phyloP scores from a whole-genome alignment of 2,113 vertebrate species.

The Callionymus lyra region DNA sequence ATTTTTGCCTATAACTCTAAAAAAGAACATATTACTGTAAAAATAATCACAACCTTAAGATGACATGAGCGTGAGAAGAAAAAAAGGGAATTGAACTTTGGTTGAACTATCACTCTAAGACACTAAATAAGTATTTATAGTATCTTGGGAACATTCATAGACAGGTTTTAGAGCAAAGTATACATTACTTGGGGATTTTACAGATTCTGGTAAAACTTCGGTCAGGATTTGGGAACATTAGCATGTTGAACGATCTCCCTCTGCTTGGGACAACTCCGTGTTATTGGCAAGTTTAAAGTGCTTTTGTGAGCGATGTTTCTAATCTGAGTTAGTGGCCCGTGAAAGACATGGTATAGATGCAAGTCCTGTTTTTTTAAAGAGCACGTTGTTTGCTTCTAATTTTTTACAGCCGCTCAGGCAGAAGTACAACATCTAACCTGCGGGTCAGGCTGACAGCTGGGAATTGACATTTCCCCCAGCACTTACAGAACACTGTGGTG shows the following conservation, averaged over 20 bases:
- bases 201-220: too few species aligned
- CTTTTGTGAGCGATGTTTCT: constrained; percentile 57
- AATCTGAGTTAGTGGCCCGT: constrained; percentile 66
- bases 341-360: constrained; percentile 45
- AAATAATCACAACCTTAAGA: too few species aligned
- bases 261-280: constrained; percentile 41
- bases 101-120: too few species aligned
- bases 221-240: too few species aligned
- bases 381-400: constrained; percentile 62
- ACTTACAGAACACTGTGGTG: constrained; percentile 28
- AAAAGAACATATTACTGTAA: too few species aligned
- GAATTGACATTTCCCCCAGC: constrained; percentile 45
- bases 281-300: constrained; percentile 51
- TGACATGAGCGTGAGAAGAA: too few species aligned
- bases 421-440: constrained; percentile 56
- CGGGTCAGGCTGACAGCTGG: constrained; percentile 58
- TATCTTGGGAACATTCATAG: too few species aligned
- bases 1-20: too few species aligned
- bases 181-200: too few species aligned
- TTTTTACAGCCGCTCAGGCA: constrained; percentile 63
- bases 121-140: too few species aligned
- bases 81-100: too few species aligned
- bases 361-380: constrained; percentile 53
- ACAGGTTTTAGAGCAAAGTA: too few species aligned
- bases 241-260: constrained; percentile 27